Evolutionary conservation across 2,888 invertebrate genomes (phyloP), one percentile per base, ranked within the genome.

Genomic region (Lydus trimaculatus): DNA sequence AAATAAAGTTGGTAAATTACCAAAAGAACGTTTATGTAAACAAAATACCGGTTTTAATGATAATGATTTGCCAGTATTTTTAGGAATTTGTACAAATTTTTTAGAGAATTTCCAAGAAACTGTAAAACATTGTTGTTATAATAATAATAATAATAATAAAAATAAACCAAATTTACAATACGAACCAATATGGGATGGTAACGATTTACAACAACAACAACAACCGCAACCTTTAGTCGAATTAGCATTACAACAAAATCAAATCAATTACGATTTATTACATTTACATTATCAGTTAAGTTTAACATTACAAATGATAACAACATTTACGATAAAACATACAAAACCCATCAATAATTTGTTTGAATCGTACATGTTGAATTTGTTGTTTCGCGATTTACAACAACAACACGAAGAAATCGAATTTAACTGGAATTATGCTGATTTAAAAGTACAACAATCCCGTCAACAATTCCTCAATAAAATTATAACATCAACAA

Each of bases 1-100:
- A 73, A 94, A 93, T 79, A 96, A 92, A 86, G 90, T 91, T 4
- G 94, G 96, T 0, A 94, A 94, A 83, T 85, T 94, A 63, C 96
- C 96, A 0, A 95, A 94, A 84, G 96, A 96, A 78, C 89, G 93
- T 72, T 86, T 96, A 63, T 95, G 95, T 75, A 86, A 89, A 67
- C 94, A 94, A 86, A 93, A 93, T 73, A 88, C 93, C 28, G 92
- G 92, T 13, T 87, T 94, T 72, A 88, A 91, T 5, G 91, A 92
- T 73, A 86, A 88, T 1, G 88, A 90, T 76, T 86, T 94, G 75
- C 78, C 86, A 6, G 80, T 81, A 56, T 89, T 89, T 76, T 82
- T 89, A 6, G 82, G 86, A 76, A 83, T 85, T 9, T 84, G 85
- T 4, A 85, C 87, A 0, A 82, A 83, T 58, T 90, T 89, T 79